Evolutionary conservation across 2,113 vertebrate genomes (phyloP).

Genomic region (Phaethornis superciliosus): DNA sequence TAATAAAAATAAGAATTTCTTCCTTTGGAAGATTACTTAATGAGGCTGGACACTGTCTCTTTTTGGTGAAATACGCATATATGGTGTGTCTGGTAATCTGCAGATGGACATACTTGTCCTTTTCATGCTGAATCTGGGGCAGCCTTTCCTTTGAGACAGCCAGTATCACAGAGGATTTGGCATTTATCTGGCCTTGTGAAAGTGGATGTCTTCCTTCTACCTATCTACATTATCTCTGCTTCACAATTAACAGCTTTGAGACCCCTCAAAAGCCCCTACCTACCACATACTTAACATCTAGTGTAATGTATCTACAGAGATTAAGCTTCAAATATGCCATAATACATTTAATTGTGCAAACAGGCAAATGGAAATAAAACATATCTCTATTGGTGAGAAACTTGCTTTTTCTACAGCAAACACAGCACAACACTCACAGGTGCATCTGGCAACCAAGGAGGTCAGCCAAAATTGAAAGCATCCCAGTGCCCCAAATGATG

Average conservation of each 20-base stretch:
- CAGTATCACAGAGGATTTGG: neutral
- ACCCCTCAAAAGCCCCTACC: neutral
- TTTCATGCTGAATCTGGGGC: slow-evolving; percentile 58
- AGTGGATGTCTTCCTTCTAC: neutral
- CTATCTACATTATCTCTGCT: neutral
- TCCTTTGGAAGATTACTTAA: neutral
- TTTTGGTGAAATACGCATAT: slow-evolving; percentile 9
- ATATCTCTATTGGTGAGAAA: neutral
- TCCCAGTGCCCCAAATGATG: neutral
- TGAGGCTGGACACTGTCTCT: neutral
- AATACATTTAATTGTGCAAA: neutral
- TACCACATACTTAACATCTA: neutral
- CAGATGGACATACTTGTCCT: neutral
- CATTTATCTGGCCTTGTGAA: neutral
- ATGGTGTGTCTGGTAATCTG: slow-evolving; percentile 11
- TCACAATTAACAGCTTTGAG: neutral
- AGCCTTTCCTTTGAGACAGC: slow-evolving; percentile 37
- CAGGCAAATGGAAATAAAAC: neutral
- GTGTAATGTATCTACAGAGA: neutral
- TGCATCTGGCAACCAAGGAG: neutral
- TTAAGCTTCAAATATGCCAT: neutral
- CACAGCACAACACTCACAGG: neutral
- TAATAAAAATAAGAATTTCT: neutral
- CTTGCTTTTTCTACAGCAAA: neutral
- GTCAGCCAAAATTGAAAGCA: neutral